A percentile compares a stretch with the other conserved stretches of the same genome.
Conservation (phyloP, 2,113 vertebrate species). For the Asarcornis scutulata region DNA sequence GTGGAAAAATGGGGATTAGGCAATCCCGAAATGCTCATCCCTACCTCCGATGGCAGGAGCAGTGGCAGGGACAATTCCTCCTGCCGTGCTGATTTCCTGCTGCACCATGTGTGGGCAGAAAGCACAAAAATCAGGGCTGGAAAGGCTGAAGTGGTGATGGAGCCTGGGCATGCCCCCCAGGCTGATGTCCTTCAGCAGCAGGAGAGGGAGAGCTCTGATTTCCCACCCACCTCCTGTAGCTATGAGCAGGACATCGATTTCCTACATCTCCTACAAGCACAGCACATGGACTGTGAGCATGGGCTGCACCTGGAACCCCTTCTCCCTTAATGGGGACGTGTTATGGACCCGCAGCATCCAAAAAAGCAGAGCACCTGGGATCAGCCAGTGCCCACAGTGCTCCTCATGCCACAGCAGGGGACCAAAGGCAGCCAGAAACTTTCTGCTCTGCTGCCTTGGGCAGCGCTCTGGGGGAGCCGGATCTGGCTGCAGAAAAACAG, state of each 20-base stretch:
- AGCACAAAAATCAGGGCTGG: accelerated
- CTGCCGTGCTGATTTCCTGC: too few relatives aligned
- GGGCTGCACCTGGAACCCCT: accelerated
- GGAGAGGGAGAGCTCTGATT: not conserved
- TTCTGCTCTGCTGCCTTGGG: not conserved
- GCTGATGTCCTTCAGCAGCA: not conserved
- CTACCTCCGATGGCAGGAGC: not conserved
- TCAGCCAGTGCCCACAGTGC: not conserved
- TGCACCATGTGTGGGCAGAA: accelerated
- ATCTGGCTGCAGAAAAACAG: not conserved
- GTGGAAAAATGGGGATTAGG: accelerated
- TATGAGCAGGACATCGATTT: not conserved
- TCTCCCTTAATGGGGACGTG: accelerated
- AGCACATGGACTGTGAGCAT: accelerated
- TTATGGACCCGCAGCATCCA: not conserved
- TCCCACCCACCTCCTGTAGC: not conserved
- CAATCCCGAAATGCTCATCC: accelerated
- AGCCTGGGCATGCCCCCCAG: not conserved
- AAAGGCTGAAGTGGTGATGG: too few relatives aligned
- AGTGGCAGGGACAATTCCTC: not conserved
- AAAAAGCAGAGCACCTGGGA: not conserved
- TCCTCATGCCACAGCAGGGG: not conserved
- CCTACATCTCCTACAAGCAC: accelerated
- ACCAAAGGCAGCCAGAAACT: not conserved
- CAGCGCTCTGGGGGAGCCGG: not conserved